Conservation (phyloP, 2,888 invertebrate species). For the Cheilosia grossa region DNA sequence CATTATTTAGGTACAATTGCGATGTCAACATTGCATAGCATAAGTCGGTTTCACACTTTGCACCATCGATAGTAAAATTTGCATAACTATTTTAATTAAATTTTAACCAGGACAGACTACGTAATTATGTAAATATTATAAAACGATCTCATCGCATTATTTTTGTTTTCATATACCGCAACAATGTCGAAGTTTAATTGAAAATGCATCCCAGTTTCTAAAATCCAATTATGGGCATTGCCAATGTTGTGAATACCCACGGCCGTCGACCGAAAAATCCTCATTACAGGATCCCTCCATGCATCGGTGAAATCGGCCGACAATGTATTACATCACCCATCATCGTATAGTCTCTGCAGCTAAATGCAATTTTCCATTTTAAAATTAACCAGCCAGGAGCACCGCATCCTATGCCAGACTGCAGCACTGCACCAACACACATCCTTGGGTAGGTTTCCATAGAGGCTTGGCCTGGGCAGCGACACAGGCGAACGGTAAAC, state of each 20-base stretch:
- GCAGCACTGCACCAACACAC: constrained; percentile 8
- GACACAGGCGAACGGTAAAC: constrained; percentile 37
- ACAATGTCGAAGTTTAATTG: constrained; percentile 65
- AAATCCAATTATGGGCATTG: constrained; percentile 59
- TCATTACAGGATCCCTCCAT: constrained; percentile 22
- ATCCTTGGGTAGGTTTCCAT: not conserved
- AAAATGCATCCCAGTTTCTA: constrained; percentile 60
- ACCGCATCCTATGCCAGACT: not conserved
- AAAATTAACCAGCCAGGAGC: constrained; percentile 27
- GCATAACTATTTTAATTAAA: too few relatives aligned
- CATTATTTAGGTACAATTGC: too few relatives aligned
- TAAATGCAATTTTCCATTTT: constrained; percentile 60
- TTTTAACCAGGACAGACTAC: not conserved
- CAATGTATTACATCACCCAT: constrained; percentile 37
- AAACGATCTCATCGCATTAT: constrained; percentile 32
- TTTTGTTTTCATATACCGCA: constrained; percentile 44
- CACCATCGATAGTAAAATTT: too few relatives aligned
- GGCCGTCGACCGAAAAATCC: constrained; percentile 46
- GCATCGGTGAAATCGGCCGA: not conserved
- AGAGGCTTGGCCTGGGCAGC: constrained; percentile 7
- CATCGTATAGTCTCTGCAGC: constrained; percentile 12
- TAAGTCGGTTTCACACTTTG: too few relatives aligned
- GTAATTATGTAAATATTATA: not conserved
- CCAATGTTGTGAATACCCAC: constrained; percentile 28
- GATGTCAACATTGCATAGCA: too few relatives aligned